Conservation (phyloP, 1,140 invertebrate genomes). For the Plutomurus gul region DNA sequence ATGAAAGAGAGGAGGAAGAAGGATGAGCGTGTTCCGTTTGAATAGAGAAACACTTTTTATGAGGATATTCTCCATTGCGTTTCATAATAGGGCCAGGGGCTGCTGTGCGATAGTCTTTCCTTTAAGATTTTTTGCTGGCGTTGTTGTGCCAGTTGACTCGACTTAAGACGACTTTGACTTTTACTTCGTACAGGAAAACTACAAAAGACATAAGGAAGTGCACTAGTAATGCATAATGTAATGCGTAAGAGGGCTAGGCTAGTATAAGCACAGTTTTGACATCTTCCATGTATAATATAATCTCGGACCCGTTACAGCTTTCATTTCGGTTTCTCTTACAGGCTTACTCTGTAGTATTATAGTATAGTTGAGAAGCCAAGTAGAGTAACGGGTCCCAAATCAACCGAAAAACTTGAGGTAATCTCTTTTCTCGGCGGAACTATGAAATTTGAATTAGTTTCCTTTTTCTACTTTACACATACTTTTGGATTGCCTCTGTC, state of each 20-base stretch:
- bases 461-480: neutral
- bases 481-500: neutral
- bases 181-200: neutral
- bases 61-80: too few species aligned
- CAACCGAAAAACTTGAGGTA: slow-evolving; percentile 39
- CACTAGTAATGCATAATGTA: neutral
- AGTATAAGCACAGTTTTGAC: too few species aligned
- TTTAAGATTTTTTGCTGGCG: neutral
- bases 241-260: neutral
- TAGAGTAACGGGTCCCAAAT: slow-evolving; percentile 31
- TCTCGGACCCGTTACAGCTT: neutral
- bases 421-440: slow-evolving; percentile 45
- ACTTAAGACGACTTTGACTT: neutral
- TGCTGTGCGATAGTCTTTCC: neutral
- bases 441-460: slow-evolving; percentile 50
- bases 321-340: neutral
- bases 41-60: too few species aligned
- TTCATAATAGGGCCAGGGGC: too few species aligned
- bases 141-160: neutral
- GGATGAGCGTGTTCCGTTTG: too few species aligned
- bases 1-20: too few species aligned
- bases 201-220: neutral
- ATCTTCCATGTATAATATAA: too few species aligned
- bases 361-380: neutral
- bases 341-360: neutral